Conservation (phyloP, 2,113 vertebrate genomes). For the Tringa solitaria region DNA sequence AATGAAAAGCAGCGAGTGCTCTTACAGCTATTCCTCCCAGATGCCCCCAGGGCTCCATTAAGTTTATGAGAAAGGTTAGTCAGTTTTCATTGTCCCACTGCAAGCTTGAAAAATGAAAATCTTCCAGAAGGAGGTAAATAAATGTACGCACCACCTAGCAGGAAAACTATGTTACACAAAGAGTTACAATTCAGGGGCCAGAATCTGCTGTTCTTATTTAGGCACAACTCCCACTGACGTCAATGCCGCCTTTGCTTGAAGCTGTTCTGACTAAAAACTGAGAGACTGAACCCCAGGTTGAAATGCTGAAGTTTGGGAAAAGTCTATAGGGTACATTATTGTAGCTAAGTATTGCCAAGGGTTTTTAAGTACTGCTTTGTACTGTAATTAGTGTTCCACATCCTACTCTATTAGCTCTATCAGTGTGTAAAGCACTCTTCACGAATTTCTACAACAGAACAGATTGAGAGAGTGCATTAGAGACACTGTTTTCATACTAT, state of each 20-base stretch:
- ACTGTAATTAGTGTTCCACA: conserved; percentile 13
- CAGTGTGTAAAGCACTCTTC: not conserved
- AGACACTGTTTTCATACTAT: not conserved
- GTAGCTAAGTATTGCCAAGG: not conserved
- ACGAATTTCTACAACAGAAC: not conserved
- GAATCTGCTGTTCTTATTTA: not conserved
- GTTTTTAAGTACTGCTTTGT: not conserved
- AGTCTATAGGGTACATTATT: not conserved
- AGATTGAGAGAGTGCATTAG: not conserved
- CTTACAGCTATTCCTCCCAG: not conserved
- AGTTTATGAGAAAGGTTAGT: not conserved
- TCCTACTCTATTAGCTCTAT: not conserved
- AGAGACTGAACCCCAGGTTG: not conserved
- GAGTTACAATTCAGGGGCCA: not conserved
- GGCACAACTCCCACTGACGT: not conserved
- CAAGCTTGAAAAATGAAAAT: not conserved
- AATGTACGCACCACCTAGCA: not conserved
- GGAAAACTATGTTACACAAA: not conserved
- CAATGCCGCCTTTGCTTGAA: not conserved
- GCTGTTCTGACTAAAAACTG: not conserved
- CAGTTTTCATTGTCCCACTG: not conserved
- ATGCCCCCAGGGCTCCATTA: not conserved
- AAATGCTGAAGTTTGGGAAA: not conserved
- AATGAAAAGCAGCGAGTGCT: not conserved
- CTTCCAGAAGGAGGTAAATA: not conserved